Conservation (phyloP, 2,888 invertebrate species). For the Clitarchus hookeri region DNA sequence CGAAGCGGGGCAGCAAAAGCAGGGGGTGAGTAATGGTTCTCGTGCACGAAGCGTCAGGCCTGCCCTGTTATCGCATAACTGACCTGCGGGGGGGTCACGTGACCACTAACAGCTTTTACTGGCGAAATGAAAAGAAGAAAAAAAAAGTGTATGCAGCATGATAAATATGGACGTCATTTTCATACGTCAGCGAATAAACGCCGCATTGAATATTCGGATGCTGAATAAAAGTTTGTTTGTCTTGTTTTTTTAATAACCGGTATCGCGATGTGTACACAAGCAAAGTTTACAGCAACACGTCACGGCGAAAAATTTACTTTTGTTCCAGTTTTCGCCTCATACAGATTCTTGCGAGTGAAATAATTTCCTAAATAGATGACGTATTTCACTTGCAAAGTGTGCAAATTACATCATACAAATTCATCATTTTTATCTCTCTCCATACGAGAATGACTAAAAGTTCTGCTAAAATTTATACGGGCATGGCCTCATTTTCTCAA, state of each 20-base stretch:
- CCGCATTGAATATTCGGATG: background rate
- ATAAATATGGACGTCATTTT: background rate
- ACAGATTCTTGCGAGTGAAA: too few species aligned
- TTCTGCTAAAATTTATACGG: too few species aligned
- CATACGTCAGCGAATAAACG: background rate
- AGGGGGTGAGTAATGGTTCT: background rate
- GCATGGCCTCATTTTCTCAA: too few species aligned
- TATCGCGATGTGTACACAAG: background rate
- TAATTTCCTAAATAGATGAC: too few species aligned
- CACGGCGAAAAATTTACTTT: too few species aligned
- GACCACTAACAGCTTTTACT: background rate
- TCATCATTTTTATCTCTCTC: too few species aligned
- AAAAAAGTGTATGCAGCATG: background rate
- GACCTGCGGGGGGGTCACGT: background rate
- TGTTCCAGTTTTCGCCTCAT: too few species aligned
- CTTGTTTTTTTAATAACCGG: background rate
- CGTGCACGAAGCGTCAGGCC: background rate
- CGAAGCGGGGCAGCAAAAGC: background rate
- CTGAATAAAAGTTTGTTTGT: background rate
- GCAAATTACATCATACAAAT: too few species aligned
- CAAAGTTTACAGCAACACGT: background rate
- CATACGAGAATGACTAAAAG: too few species aligned
- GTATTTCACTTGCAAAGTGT: too few species aligned
- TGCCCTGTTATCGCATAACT: background rate
- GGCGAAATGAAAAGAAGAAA: background rate